Percentiles rank a stretch among this genome's conserved stretches.
Evolutionary conservation across 2,113 vertebrate genomes (phyloP).

Genomic region (Halcyon malimbica): DNA sequence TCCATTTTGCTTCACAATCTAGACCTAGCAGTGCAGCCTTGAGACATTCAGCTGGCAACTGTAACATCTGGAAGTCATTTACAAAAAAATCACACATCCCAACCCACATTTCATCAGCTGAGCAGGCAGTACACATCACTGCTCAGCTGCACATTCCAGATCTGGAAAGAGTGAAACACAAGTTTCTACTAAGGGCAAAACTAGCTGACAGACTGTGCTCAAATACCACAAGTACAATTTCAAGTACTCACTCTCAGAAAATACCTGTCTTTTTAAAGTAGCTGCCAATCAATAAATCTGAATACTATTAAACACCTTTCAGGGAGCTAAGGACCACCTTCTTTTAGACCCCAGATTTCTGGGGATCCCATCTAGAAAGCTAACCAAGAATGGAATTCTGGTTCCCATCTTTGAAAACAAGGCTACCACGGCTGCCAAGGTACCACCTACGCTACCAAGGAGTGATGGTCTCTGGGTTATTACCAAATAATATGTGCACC

Average conservation of each 20-base stretch:
- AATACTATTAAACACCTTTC: neutral
- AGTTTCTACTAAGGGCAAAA: neutral
- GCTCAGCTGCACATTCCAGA: slow-evolving; percentile 19
- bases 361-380: neutral
- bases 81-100: neutral
- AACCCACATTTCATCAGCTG: slow-evolving; percentile 36
- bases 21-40: neutral
- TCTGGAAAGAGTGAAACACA: neutral
- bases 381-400: neutral
- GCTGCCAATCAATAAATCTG: neutral
- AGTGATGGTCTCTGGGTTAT: neutral
- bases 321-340: neutral
- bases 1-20: slow-evolving; percentile 4
- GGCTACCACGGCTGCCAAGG: neutral
- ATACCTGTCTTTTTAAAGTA: neutral
- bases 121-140: neutral
- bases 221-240: neutral
- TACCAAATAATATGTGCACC: neutral
- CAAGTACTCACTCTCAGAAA: neutral
- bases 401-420: neutral
- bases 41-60: neutral
- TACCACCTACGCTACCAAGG: neutral
- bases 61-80: slow-evolving; percentile 26
- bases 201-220: neutral
- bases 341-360: neutral